Evolutionary conservation across 2,888 invertebrate genomes (phyloP), one percentile per base, ranked within the genome.

Genomic region (Amiota communis): DNA sequence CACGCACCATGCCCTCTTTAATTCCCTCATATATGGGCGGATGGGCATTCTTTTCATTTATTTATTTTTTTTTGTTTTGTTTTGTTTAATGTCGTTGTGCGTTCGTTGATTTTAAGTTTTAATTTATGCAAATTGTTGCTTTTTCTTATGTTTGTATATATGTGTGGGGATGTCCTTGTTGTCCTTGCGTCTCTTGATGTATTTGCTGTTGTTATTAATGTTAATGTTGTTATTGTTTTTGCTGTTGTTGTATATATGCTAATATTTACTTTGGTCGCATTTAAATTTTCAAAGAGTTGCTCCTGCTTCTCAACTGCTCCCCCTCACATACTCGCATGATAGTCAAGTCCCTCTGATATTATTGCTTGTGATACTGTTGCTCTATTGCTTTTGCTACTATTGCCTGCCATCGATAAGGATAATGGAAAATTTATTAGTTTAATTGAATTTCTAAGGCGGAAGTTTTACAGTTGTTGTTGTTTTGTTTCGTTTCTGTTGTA

Each of bases 71-170:
- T 6, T 36, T 36, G 2, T 36, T 36, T 36, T 36, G 2, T 36
- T 36, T 36, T 36, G 6, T 36, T 36, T 36, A 6, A 36, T 36
- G 36, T 36, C 8, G 36, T 64, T 51, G 15, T 75, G 72, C 74
- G 76, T 72, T 77, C 76, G 78, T 71, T 78, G 79, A 81, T 78
- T 81, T 81, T 78, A 87, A 86, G 82, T 87, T 87, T 87, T 87
- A 87, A 87, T 87, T 85, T 86, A 87, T 87, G 87, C 86, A 87
- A 87, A 87, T 87, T 86, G 86, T 86, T 85, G 83, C 80, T 82
- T 86, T 86, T 83, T 84, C 76, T 73, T 77, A 56, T 72, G 69
- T 72, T 2, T 23, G 1, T 23, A 23, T 23, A 3, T 23, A 23
- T 23, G 23, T 23, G 23, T 23, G 23, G 23, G 23, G 23, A 64